Conservation (phyloP, 2,888 invertebrate genomes). For the Himalopsyche kuldschensis region DNA sequence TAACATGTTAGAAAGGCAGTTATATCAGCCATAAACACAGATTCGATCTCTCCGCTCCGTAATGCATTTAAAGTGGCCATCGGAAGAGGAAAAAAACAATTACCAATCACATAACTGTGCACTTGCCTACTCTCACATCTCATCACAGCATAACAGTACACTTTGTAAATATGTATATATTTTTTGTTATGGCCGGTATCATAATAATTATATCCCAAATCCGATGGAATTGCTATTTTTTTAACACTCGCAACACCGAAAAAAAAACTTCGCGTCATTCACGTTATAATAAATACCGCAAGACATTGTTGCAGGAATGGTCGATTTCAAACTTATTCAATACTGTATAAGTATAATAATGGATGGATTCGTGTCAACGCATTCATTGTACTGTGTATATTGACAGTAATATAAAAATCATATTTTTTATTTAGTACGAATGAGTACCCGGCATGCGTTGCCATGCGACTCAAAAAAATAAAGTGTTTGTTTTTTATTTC, state of each 20-base stretch:
- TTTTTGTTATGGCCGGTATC: neutral
- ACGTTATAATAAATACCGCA: neutral
- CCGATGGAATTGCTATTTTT: neutral
- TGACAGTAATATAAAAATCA: no score
- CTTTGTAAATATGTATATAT: neutral
- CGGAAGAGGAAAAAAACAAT: neutral
- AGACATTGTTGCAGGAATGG: neutral
- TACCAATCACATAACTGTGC: neutral
- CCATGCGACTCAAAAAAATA: no score
- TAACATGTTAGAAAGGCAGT: neutral
- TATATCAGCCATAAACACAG: neutral
- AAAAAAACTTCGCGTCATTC: neutral
- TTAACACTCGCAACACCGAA: neutral
- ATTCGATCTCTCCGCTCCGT: neutral
- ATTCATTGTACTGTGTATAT: no score
- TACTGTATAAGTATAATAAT: no score
- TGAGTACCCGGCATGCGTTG: no score
- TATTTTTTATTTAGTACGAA: no score
- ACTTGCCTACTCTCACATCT: neutral
- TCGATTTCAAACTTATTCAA: neutral
- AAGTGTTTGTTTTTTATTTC: no score
- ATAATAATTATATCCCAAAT: neutral
- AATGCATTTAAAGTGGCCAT: neutral
- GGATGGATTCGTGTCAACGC: no score
- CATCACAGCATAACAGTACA: neutral